Conservation (phyloP, 2,888 invertebrate species). For the Perizoma flavofasciatum region DNA sequence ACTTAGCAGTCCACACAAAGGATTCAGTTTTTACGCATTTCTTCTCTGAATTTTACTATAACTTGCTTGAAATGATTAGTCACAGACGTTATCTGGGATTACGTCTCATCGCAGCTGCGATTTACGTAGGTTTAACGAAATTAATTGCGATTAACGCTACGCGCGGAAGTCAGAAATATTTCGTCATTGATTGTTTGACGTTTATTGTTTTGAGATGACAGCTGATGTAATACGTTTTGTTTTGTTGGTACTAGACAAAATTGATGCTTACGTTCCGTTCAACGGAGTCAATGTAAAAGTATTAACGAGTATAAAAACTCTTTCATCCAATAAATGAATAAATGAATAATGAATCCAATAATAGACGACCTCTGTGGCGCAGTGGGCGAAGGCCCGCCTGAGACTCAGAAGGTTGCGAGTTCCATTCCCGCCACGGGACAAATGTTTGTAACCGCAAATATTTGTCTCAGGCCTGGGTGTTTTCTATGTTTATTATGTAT, state of each 20-base stretch:
- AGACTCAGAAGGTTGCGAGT: no score
- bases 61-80: slow-evolving; percentile 13
- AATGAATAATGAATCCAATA: no score
- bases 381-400: no score
- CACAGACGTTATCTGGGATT: slow-evolving; percentile 21
- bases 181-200: slow-evolving; percentile 41
- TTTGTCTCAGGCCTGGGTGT: no score
- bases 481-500: no score
- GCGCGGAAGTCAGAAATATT: slow-evolving; percentile 40
- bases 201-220: slow-evolving; percentile 27
- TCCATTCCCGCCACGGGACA: no score
- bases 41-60: slow-evolving; percentile 6
- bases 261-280: slow-evolving; percentile 7
- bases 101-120: slow-evolving; percentile 40
- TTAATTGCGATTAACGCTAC: slow-evolving; percentile 31
- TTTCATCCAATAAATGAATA: no score
- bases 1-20: slow-evolving; percentile 33
- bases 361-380: no score
- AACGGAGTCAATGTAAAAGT: neutral
- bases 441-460: no score
- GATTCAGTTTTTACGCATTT: slow-evolving; percentile 15
- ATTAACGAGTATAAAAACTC: no score
- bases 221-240: slow-evolving; percentile 29
- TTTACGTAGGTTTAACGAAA: slow-evolving; percentile 49
- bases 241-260: slow-evolving; percentile 35